These are phyloP conservation scores for Natrix natrix DNA, from an alignment of 2,797 vertebrate species.

Conservation along the genomic window DNA sequence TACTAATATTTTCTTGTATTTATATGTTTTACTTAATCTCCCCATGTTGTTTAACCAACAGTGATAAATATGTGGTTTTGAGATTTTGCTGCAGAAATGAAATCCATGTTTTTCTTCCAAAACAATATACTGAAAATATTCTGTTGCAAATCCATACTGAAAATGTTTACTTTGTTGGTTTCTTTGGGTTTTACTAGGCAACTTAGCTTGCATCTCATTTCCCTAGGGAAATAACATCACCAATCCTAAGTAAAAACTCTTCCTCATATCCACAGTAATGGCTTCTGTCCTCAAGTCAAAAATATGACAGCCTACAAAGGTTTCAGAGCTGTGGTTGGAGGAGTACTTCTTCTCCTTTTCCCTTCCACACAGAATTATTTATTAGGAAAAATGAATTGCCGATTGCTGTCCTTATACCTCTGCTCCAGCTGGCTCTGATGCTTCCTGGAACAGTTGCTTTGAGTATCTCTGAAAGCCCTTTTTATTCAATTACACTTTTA, in stretches of 20 bases:
- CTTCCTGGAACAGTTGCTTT: background rate
- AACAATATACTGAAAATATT: background rate
- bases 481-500: background rate
- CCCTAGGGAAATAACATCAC: background rate
- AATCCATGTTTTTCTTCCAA: background rate
- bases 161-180: background rate
- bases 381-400: background rate
- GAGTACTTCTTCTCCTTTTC: background rate
- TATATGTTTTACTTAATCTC: background rate
- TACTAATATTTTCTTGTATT: background rate
- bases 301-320: background rate
- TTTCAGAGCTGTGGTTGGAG: background rate
- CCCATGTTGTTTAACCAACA: background rate
- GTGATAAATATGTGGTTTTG: background rate
- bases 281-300: background rate
- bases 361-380: background rate
- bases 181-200: background rate
- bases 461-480: background rate
- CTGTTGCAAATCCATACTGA: background rate
- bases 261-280: background rate
- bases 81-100: background rate
- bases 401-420: background rate
- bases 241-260: background rate
- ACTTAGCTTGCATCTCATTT: background rate
- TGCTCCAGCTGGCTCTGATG: background rate